Conservation (phyloP, 2,113 vertebrate species). For the Antechinus flavipes region DNA sequence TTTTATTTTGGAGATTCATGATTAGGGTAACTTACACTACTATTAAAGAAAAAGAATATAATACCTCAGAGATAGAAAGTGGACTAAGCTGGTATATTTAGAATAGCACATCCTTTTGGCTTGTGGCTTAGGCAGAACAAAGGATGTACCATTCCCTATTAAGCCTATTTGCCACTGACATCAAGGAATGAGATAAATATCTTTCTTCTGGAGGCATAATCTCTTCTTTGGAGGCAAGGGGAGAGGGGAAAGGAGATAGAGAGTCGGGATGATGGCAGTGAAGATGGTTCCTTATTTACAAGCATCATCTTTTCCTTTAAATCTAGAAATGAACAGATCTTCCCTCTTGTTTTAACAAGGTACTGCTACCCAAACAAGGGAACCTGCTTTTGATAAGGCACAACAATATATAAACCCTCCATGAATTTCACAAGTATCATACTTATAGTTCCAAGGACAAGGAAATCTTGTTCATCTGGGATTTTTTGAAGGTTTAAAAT, state of each 20-base stretch:
- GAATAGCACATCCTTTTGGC: background rate
- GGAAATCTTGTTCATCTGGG: background rate
- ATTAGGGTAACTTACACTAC: background rate
- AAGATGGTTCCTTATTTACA: background rate
- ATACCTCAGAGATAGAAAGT: background rate
- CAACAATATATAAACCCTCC: background rate
- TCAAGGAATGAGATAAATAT: background rate
- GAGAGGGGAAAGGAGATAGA: background rate
- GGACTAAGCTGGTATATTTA: background rate
- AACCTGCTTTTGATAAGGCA: background rate
- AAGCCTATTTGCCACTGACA: background rate
- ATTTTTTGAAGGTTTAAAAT: background rate
- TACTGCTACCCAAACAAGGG: background rate
- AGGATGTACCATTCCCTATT: background rate
- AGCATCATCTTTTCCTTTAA: background rate
- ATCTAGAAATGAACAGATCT: constrained; percentile 15
- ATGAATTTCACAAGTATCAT: background rate
- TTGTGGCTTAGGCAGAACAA: background rate
- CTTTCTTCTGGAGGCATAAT: background rate
- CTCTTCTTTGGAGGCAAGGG: background rate
- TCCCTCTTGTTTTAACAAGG: background rate
- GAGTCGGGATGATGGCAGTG: background rate
- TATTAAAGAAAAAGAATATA: constrained; percentile 8
- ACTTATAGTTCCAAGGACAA: background rate
- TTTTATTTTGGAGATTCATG: background rate